Evolutionary conservation across 2,888 invertebrate species (phyloP).

Genomic region (Leucophenga montana): DNA sequence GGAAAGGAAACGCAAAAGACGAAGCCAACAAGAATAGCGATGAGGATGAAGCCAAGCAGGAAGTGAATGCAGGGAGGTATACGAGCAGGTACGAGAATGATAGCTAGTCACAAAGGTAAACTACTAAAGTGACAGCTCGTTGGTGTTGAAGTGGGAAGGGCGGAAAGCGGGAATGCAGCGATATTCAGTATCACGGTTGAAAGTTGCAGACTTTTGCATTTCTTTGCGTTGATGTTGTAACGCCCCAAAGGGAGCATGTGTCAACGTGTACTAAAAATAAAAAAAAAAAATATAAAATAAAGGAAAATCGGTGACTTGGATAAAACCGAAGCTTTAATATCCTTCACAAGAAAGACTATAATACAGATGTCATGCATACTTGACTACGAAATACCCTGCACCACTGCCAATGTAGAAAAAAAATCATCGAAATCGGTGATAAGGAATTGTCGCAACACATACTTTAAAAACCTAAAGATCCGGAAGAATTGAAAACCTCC

Average conservation of each 20-base stretch:
- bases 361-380: too few species aligned
- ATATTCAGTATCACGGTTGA: conserved; percentile 48
- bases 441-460: too few species aligned
- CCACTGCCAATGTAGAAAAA: too few species aligned
- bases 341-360: too few species aligned
- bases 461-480: too few species aligned
- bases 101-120: not conserved
- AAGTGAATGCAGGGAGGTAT: too few species aligned
- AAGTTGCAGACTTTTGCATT: conserved; percentile 39
- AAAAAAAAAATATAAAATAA: not conserved
- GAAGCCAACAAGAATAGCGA: not conserved
- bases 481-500: too few species aligned
- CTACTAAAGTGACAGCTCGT: not conserved
- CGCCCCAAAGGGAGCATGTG: conserved; percentile 52
- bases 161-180: conserved; percentile 31
- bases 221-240: conserved; percentile 42
- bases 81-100: not conserved
- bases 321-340: too few species aligned
- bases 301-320: not conserved
- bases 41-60: not conserved
- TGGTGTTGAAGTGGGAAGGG: conserved; percentile 23
- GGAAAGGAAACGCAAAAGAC: not conserved
- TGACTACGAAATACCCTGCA: too few species aligned
- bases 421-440: too few species aligned
- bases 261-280: conserved; percentile 49